Conservation (phyloP, 2,888 invertebrate species). For the Drosophila helvetica region DNA sequence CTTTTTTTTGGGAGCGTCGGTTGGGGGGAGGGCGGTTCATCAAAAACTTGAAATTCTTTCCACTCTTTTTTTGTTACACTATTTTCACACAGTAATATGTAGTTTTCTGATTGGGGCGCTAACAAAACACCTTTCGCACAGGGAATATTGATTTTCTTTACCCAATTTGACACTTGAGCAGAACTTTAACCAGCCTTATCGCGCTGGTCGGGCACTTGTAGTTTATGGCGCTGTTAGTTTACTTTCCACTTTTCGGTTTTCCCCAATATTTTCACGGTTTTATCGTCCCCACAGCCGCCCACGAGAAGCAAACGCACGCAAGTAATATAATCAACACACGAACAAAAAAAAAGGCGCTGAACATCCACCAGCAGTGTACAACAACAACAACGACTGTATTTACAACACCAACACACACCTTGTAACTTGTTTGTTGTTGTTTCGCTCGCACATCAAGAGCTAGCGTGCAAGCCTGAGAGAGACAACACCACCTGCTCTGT, state of each 20-base stretch:
- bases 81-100: constrained; percentile 19
- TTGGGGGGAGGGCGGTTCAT: constrained; percentile 35
- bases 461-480: constrained; percentile 54
- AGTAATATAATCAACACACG: constrained; percentile 74
- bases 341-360: constrained; percentile 76
- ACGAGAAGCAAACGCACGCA: constrained; percentile 73
- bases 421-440: constrained; percentile 78
- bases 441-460: constrained; percentile 73
- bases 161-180: constrained; percentile 31
- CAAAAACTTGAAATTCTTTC: constrained; percentile 45
- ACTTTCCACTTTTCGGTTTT: constrained; percentile 10
- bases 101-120: constrained; percentile 62
- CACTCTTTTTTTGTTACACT: constrained; percentile 33
- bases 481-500: constrained; percentile 72
- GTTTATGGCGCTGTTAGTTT: background rate
- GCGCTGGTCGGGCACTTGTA: background rate
- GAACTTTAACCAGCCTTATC: constrained; percentile 3
- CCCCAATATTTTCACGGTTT: constrained; percentile 23
- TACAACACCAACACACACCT: constrained; percentile 63
- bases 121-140: constrained; percentile 15
- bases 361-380: constrained; percentile 72
- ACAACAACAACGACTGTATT: constrained; percentile 60
- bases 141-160: constrained; percentile 69
- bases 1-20: constrained; percentile 65
- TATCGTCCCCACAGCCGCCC: constrained; percentile 60